Evolutionary conservation across 2,888 invertebrate species (phyloP).

Genomic region (Lysandra bellargus): DNA sequence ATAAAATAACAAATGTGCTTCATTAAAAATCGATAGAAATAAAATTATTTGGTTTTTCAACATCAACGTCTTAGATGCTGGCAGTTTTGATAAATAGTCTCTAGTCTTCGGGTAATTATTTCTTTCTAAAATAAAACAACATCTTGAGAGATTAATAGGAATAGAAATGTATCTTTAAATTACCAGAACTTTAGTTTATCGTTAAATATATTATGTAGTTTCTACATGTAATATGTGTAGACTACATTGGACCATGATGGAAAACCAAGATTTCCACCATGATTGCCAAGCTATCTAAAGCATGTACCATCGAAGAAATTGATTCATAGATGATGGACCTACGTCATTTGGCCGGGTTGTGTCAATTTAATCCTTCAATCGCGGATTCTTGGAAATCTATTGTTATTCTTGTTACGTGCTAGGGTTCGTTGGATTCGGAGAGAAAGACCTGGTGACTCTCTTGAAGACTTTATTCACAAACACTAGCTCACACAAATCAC

Average conservation of each 20-base stretch:
- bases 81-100: not conserved
- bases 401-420: no score
- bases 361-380: no score
- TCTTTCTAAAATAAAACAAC: not conserved
- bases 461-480: no score
- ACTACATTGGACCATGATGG: not conserved
- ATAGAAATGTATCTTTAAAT: not conserved
- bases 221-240: not conserved
- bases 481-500: no score
- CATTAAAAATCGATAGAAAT: not conserved
- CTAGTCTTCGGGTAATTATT: constrained; percentile 3
- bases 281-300: not conserved
- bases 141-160: not conserved
- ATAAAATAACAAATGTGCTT: not conserved
- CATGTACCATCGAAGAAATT: no score
- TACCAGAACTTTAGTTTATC: no score
- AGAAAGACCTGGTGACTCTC: no score
- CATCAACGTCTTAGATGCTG: not conserved
- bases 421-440: no score
- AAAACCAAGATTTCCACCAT: not conserved
- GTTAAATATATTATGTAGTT: not conserved
- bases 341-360: no score
- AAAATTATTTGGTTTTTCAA: not conserved
- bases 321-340: no score
- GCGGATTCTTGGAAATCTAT: no score